phyloP scores from a whole-genome alignment of 2,113 vertebrate species.

The Lagopus muta region DNA sequence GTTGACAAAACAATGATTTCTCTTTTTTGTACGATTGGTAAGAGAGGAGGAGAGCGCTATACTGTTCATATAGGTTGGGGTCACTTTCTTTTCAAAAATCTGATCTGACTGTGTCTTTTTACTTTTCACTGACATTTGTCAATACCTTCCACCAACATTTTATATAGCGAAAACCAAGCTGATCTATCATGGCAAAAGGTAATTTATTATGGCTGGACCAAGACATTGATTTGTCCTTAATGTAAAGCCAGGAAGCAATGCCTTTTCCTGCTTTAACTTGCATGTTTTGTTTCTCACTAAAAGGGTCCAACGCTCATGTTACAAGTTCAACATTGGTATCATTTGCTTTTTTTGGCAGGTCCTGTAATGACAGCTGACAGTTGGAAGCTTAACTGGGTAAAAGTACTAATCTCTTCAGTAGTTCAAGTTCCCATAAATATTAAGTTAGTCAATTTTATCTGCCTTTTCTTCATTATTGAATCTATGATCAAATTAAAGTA shows the following conservation, averaged over 20 bases:
- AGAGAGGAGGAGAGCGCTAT: background rate
- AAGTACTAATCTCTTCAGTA: slow-evolving; percentile 73
- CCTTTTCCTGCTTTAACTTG: slow-evolving; percentile 49
- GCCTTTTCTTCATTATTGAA: slow-evolving; percentile 67
- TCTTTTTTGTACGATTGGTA: background rate
- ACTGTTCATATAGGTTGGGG: background rate
- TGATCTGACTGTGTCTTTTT: background rate
- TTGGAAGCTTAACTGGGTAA: slow-evolving; percentile 71
- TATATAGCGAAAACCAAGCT: background rate
- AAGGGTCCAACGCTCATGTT: slow-evolving; percentile 43
- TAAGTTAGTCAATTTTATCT: slow-evolving; percentile 75
- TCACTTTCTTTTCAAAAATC: background rate
- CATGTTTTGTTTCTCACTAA: slow-evolving; percentile 49
- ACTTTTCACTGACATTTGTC: background rate
- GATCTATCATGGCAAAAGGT: slow-evolving; percentile 29
- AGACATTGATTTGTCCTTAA: slow-evolving; percentile 61
- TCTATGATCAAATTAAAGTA: slow-evolving; percentile 72
- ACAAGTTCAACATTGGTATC: slow-evolving; percentile 59
- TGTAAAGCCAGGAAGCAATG: slow-evolving; percentile 54
- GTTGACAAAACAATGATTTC: background rate
- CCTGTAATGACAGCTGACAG: slow-evolving; percentile 64
- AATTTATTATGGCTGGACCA: slow-evolving; percentile 40
- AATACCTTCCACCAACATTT: slow-evolving; percentile 1
- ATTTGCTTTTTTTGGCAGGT: slow-evolving; percentile 67
- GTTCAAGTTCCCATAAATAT: slow-evolving; percentile 71